Base-by-base conservation (phyloP, 1,140 invertebrate genomes). In the Drosophila equinoxialis region DNA sequence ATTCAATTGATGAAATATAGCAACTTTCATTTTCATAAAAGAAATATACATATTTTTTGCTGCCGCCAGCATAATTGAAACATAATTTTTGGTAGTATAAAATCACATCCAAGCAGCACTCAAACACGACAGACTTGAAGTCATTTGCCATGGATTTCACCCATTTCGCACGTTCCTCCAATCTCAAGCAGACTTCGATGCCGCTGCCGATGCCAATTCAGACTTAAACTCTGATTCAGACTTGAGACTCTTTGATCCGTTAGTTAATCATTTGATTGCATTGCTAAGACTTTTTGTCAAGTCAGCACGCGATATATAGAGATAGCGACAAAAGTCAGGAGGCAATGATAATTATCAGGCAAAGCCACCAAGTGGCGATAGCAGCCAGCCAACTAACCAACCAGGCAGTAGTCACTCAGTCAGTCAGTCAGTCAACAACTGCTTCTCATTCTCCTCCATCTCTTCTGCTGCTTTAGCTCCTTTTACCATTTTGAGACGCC, bases 221-320 rank as follows among this genome's bases (percentile, higher is more conserved):
- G 3, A 37, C 59, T 30, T 55, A 30, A 30, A 30, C 30, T 30
- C 30, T 3, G 30, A 30, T 30, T 30, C 30, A 67, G 55, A 67
- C 42, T 23, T 20, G 30, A 42, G 14, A 51, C 30, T 59, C 26
- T 30, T 30, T 48, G 60, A 63, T 60, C 74, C 73, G 85, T 89
- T 89, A 84, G 84, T 89, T 89, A 89, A 89, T 89, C 84, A 90
- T 89, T 89, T 89, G 79, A 89, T 89, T 87, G 79, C 77, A 89
- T 89, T 85, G 78, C 68, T 63, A 59, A 74, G 71, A 58, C 69
- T 86, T 87, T 87, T 87, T 87, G 76, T 87, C 83, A 87, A 86
- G 68, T 74, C 61, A 72, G 79, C 75, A 83, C 74, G 68, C 67
- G 68, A 83, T 72, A 71, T 77, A 23, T 39, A 39, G 37, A 39